phyloP scores from a whole-genome alignment of 2,797 vertebrate species.

The Myotis pilosus region DNA sequence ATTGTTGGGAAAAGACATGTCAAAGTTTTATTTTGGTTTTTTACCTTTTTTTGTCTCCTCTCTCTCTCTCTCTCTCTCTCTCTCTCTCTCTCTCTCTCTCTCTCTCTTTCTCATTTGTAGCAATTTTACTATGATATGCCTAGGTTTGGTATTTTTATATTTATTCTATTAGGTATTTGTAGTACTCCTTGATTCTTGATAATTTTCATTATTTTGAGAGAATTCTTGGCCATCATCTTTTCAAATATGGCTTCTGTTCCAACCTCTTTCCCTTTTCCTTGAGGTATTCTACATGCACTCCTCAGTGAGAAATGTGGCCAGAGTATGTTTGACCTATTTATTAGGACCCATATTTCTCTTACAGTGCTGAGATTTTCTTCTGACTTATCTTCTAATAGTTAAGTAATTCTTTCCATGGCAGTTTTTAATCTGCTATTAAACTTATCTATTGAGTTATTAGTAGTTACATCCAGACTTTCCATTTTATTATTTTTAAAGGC shows the following conservation, averaged over 20 bases:
- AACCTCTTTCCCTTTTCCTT: neutral
- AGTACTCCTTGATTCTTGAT: neutral
- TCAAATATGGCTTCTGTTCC: neutral
- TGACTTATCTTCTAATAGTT: neutral
- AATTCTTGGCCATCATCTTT: neutral
- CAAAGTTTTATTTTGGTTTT: neutral
- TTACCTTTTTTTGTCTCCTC: neutral
- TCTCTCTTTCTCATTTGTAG: neutral
- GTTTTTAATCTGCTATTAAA: neutral
- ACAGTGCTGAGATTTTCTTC: neutral
- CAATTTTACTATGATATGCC: neutral
- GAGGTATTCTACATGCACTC: neutral
- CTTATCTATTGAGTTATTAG: neutral
- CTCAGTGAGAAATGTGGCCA: neutral
- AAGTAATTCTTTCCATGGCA: neutral
- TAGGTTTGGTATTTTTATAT: neutral
- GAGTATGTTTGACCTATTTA: neutral
- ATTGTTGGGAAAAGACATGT: neutral
- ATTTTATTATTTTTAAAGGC: conserved; percentile 4
- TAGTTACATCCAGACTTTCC: neutral
- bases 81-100: neutral
- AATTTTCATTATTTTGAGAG: neutral
- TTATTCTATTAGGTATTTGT: neutral
- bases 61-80: neutral
- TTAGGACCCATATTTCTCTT: neutral